Evolutionary conservation across 1,140 invertebrate genomes (phyloP), one percentile per base, ranked within the genome.

Genomic region (Drosophila ogumai): DNA sequence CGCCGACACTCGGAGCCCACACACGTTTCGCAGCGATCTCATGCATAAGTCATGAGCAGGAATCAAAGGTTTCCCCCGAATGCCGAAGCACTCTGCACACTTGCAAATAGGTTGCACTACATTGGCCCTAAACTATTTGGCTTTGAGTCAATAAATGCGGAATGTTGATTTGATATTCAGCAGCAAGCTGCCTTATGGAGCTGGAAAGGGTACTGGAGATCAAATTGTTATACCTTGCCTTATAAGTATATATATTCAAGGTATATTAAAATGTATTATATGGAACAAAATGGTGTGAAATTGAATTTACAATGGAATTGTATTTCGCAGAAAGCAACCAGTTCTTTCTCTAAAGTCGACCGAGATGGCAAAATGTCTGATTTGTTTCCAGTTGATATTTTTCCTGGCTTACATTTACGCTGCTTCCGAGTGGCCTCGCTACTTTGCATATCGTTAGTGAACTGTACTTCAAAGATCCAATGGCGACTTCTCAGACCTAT

Each of bases 1-100:
- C 67, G 67, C 68, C 52, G 68, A 36, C 68, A 58, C n/a, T 49
- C 64, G 59, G 71, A 76, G 85, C 84, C 84, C 85, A 88, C 84
- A 87, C 79, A 76, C 54, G 68, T 73, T 73, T 73, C 52, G 64
- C 63, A 61, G 41, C 25, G 63, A 50, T 36, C 60, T 64, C 71
- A 75, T 56, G 49, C 49, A 75, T 64, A 65, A 57, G 43, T 52
- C 56, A 52, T 50, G 46, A 65, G 50, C 44, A 28, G 46, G 10
- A 76, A 38, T 67, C 61, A 65, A 73, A 74, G 47, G 67, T 74
- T 75, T 74, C 31, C 47, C 72, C 13, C 31, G 31, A 40, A 72
- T 57, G 64, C 68, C 47, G 41, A 25, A 6, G 19, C 52, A 66
- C 43, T 66, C 36, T 9, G 41, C 38, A 46, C 66, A 72, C 68